Conservation (phyloP, 2,797 vertebrate genomes). For the Phataginus tetradactyla region DNA sequence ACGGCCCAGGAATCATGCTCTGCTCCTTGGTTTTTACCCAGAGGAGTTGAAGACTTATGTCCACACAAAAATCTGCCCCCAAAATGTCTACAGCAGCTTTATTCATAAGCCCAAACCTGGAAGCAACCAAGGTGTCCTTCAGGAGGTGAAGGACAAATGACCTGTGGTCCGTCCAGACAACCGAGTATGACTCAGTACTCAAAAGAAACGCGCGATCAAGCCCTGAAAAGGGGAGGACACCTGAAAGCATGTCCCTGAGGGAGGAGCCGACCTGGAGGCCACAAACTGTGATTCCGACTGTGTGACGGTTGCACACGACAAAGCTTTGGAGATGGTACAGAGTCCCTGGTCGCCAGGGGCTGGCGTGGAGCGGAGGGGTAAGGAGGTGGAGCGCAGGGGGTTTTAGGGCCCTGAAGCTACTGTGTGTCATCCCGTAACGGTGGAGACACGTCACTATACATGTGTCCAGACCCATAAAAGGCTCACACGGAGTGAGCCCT, state of each 20-base stretch:
- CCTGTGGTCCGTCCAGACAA: background rate
- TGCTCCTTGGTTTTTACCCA: background rate
- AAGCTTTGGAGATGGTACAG: too few relatives aligned
- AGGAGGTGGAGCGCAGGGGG: too few relatives aligned
- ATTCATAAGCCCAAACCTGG: background rate
- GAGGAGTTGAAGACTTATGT: background rate
- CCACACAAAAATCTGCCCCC: background rate
- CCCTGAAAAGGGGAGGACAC: background rate
- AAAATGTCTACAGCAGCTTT: background rate
- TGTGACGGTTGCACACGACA: too few relatives aligned
- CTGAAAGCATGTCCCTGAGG: too few relatives aligned
- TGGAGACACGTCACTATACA: background rate
- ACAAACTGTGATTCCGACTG: background rate
- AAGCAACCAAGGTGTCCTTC: background rate
- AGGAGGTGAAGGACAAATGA: too few relatives aligned
- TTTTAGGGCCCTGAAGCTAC: background rate
- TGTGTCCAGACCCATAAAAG: background rate
- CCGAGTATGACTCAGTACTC: background rate
- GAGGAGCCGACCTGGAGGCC: too few relatives aligned
- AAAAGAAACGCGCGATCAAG: too few relatives aligned
- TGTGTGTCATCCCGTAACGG: background rate
- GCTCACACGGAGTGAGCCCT: background rate
- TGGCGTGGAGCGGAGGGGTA: background rate
- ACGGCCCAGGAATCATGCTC: too few relatives aligned
- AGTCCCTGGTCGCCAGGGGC: background rate